These are phyloP conservation scores for Potamilus streckersoni DNA, from an alignment of 1,140 invertebrate genomes.

Conservation along the genomic window DNA sequence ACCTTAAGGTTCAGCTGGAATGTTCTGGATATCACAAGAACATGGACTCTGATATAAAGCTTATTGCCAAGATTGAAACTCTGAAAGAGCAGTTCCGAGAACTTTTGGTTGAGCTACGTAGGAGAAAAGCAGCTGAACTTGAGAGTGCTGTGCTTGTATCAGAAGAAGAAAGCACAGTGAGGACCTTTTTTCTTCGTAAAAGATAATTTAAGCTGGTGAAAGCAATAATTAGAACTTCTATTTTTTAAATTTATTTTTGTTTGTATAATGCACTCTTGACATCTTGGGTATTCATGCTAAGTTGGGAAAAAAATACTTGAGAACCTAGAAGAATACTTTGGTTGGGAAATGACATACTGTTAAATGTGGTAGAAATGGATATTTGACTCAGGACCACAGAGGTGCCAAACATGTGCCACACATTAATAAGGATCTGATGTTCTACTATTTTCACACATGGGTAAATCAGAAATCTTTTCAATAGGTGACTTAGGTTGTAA, in stretches of 20 bases:
- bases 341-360: background rate
- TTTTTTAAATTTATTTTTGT: too few relatives aligned
- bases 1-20: constrained; percentile 66
- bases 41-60: constrained; percentile 49
- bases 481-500: too few relatives aligned
- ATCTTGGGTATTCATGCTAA: too few relatives aligned
- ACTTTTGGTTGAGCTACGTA: constrained; percentile 69
- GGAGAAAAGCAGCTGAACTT: constrained; percentile 67
- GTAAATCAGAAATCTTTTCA: too few relatives aligned
- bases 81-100: constrained; percentile 72
- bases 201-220: background rate
- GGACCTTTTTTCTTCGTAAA: background rate
- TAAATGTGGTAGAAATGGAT: too few relatives aligned
- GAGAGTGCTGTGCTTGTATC: constrained; percentile 50
- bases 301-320: background rate
- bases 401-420: too few relatives aligned
- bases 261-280: too few relatives aligned
- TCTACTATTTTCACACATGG: too few relatives aligned
- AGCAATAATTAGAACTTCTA: background rate
- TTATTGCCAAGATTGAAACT: constrained; percentile 67
- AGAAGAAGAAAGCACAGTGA: constrained; percentile 45
- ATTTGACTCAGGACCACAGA: too few relatives aligned
- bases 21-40: constrained; percentile 41
- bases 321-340: background rate
- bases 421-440: too few relatives aligned